These are phyloP conservation scores for Pyrocoelia pectoralis DNA, from an alignment of 2,888 invertebrate species.

Conservation along the genomic window DNA sequence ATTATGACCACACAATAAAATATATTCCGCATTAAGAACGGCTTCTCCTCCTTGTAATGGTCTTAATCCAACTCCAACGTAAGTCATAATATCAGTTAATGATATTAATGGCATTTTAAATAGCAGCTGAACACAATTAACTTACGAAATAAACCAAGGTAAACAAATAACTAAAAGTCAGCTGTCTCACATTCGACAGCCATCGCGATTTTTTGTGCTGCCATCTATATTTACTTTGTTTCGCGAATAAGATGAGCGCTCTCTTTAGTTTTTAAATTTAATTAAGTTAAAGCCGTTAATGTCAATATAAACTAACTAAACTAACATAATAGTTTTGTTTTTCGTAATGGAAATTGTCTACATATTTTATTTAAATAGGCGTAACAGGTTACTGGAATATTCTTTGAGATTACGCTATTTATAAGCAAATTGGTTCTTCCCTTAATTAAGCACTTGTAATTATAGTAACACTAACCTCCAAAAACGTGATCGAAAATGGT, in stretches of 20 bases:
- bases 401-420: conserved; percentile 15
- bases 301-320: conserved; percentile 31
- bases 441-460: conserved; percentile 26
- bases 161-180: too few species aligned
- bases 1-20: too few species aligned
- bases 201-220: too few species aligned
- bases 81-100: too few species aligned
- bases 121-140: too few species aligned
- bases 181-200: too few species aligned
- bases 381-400: conserved; percentile 14
- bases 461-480: background rate
- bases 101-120: too few species aligned
- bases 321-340: conserved; percentile 28
- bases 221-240: too few species aligned
- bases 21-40: too few species aligned
- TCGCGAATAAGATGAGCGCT: background rate
- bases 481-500: background rate
- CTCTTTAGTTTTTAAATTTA: conserved; percentile 35
- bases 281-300: conserved; percentile 33
- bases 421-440: conserved; percentile 18
- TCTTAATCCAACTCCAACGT: too few species aligned
- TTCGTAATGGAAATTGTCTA: conserved; percentile 14
- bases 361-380: conserved; percentile 23
- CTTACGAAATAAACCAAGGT: too few species aligned
- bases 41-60: too few species aligned